These are phyloP conservation scores for Nematolebias whitei DNA, from an alignment of 2,113 vertebrate genomes.

Conservation along the genomic window DNA sequence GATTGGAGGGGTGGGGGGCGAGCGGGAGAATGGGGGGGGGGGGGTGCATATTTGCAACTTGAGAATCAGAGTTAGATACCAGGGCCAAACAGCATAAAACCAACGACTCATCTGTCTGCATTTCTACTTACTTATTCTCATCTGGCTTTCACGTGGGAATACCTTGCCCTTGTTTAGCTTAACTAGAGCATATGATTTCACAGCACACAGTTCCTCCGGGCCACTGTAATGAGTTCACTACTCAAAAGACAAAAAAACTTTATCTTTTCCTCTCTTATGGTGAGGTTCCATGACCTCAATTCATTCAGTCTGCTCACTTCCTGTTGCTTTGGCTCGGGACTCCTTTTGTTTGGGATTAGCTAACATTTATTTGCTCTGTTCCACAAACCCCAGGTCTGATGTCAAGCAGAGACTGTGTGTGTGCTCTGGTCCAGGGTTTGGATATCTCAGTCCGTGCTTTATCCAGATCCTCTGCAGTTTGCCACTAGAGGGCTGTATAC, in stretches of 20 bases:
- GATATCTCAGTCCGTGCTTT: slow-evolving; percentile 42
- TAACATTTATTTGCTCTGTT: slow-evolving; percentile 46
- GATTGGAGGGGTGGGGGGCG: background rate
- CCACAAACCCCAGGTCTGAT: slow-evolving; percentile 26
- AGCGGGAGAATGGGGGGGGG: background rate
- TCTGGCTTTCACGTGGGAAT: slow-evolving; percentile 74
- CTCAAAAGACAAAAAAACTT: slow-evolving; percentile 66
- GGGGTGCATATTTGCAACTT: slow-evolving; percentile 56
- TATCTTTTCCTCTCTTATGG: slow-evolving; percentile 51
- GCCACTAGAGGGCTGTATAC: slow-evolving; percentile 83
- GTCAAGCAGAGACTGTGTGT: slow-evolving; percentile 34
- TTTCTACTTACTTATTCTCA: slow-evolving; percentile 66
- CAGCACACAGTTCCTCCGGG: slow-evolving; percentile 71
- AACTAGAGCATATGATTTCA: slow-evolving; percentile 79
- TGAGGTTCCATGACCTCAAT: slow-evolving; percentile 69
- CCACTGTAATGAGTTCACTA: slow-evolving; percentile 72
- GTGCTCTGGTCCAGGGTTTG: slow-evolving; percentile 37
- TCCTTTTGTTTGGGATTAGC: slow-evolving; percentile 44
- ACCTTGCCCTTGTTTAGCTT: slow-evolving; percentile 77
- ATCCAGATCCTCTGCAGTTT: slow-evolving; percentile 28
- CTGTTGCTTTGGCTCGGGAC: slow-evolving; percentile 34
- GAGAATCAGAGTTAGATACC: slow-evolving; percentile 54
- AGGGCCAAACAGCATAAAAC: slow-evolving; percentile 57
- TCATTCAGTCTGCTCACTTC: slow-evolving; percentile 44
- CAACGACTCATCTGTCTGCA: slow-evolving; percentile 60